Percentiles rank a stretch among this genome's conserved stretches.
phyloP scores from a whole-genome alignment of 1,140 invertebrate genomes.

The Mizuhopecten yessoensis region DNA sequence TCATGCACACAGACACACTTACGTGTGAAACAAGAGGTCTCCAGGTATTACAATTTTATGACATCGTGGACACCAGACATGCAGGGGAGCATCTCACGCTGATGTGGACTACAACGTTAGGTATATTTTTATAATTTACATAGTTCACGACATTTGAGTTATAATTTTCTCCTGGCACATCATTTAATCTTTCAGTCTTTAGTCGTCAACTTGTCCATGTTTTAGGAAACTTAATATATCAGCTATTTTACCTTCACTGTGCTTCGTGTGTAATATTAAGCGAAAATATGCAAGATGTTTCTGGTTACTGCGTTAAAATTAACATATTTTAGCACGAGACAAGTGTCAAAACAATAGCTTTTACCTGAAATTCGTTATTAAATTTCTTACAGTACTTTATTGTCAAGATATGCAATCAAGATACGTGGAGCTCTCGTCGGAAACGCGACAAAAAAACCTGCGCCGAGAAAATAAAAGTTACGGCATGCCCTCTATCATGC shows the following conservation, averaged over 20 bases:
- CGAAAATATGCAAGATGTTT: not conserved
- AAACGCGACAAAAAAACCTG: not conserved
- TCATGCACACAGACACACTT: no score
- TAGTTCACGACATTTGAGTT: no score
- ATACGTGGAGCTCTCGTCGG: not conserved
- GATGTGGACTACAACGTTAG: no score
- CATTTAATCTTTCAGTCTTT: no score
- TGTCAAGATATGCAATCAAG: not conserved
- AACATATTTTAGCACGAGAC: not conserved
- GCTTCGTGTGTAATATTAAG: not conserved
- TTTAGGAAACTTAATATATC: no score
- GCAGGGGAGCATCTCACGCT: no score
- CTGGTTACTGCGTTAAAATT: not conserved
- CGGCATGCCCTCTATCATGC: not conserved
- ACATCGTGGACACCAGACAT: no score
- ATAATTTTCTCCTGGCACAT: no score
- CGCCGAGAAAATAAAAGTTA: constrained; percentile 16
- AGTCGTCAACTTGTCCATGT: no score
- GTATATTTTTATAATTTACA: no score
- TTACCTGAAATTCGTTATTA: not conserved
- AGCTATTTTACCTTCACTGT: not conserved
- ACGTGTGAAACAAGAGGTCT: no score
- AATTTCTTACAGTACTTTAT: not conserved
- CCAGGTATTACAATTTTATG: no score
- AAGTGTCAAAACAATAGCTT: constrained; percentile 7